Evolutionary conservation across 1,140 invertebrate species (phyloP).

Genomic region (Hyles vespertilio): DNA sequence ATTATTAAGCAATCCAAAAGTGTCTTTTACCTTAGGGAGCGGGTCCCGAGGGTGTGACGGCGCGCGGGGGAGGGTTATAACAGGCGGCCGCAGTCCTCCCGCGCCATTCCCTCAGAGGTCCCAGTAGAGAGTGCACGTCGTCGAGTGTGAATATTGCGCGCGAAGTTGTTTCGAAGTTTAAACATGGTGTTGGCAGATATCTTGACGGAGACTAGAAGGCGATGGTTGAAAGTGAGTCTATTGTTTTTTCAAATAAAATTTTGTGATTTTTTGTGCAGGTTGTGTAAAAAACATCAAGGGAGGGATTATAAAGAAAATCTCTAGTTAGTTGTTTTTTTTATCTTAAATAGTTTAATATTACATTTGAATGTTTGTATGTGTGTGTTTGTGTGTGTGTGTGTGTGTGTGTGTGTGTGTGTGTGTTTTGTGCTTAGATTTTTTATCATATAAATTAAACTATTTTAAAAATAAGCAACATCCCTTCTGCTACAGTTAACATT

Average conservation of each 20-base stretch:
- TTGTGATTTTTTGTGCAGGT: too few species aligned
- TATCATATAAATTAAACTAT: too few species aligned
- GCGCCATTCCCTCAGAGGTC: slow-evolving; percentile 29
- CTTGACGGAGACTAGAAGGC: slow-evolving; percentile 55
- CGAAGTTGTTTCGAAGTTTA: slow-evolving; percentile 9
- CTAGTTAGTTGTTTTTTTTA: too few species aligned
- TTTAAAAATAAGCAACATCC: too few species aligned
- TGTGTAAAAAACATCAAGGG: too few species aligned
- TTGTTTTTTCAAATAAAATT: background rate
- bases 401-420: too few species aligned
- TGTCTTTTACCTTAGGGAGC: slow-evolving; percentile 6
- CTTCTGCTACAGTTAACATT: too few species aligned
- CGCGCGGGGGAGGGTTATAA: slow-evolving; percentile 5
- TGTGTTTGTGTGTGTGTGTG: too few species aligned
- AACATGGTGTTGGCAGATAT: slow-evolving; percentile 60
- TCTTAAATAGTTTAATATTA: too few species aligned
- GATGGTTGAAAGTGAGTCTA: slow-evolving; percentile 57
- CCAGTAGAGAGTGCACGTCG: slow-evolving; percentile 15
- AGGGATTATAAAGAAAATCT: too few species aligned
- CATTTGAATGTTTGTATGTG: too few species aligned
- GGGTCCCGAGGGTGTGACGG: background rate
- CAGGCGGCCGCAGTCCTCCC: slow-evolving; percentile 9
- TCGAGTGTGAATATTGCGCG: slow-evolving; percentile 2
- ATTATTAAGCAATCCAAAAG: slow-evolving; percentile 18
- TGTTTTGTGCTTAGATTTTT: too few species aligned